Conservation (phyloP, 2,797 vertebrate genomes). For the Meriones psammophilus region DNA sequence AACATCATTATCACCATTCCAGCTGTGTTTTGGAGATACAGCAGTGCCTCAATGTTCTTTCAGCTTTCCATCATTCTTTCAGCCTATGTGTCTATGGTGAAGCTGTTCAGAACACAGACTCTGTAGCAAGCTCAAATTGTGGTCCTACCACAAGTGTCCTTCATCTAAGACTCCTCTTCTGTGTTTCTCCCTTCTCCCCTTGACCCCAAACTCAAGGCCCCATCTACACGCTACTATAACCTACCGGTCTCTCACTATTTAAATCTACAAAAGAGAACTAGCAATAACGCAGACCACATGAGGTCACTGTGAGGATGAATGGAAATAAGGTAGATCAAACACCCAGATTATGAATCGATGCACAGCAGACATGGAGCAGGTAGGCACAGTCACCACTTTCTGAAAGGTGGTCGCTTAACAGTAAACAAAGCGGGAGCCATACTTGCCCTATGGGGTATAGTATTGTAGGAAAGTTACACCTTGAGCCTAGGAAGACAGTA, state of each 20-base stretch:
- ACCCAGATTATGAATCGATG: not conserved
- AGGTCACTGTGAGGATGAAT: not conserved
- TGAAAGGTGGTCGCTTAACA: not conserved
- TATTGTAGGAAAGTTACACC: not conserved
- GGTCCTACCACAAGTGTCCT: not conserved
- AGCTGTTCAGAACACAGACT: not conserved
- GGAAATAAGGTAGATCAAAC: not conserved
- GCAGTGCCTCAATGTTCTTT: not conserved
- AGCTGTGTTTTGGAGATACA: not conserved
- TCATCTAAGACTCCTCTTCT: not conserved
- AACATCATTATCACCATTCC: not conserved
- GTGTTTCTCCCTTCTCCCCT: too few relatives aligned
- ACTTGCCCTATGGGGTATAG: not conserved
- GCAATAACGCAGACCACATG: not conserved
- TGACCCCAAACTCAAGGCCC: not conserved
- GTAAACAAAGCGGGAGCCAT: not conserved
- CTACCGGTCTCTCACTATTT: not conserved
- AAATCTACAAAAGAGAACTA: not conserved
- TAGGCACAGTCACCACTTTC: not conserved
- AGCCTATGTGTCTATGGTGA: not conserved
- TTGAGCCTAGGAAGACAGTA: not conserved
- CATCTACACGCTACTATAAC: not conserved
- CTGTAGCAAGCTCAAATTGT: not conserved
- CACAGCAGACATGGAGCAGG: not conserved
- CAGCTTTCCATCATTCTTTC: not conserved